Conservation (phyloP, 2,113 vertebrate genomes). For the Sigmodon hispidus region DNA sequence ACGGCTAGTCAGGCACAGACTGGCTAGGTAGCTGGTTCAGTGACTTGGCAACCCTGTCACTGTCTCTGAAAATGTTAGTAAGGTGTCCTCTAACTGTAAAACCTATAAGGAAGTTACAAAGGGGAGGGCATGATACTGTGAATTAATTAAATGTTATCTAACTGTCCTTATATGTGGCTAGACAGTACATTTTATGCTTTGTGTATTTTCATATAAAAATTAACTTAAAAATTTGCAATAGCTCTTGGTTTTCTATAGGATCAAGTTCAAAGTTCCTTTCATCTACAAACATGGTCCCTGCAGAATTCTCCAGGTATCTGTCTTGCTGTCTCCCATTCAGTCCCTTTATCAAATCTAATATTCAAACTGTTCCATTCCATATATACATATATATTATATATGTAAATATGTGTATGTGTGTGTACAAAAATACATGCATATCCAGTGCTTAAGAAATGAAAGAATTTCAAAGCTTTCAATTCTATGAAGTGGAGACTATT, state of each 20-base stretch:
- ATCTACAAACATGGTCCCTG: background rate
- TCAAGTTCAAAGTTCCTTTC: background rate
- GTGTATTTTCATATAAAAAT: background rate
- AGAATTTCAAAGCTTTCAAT: background rate
- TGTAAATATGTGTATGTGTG: background rate
- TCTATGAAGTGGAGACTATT: background rate
- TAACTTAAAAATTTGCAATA: background rate
- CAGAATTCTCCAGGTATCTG: background rate
- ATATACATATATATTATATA: background rate
- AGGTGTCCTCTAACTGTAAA: background rate
- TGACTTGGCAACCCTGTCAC: background rate
- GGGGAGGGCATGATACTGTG: background rate
- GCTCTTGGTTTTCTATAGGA: background rate
- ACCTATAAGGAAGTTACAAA: background rate
- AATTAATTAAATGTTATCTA: background rate
- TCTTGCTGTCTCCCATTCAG: background rate
- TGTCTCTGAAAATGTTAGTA: background rate
- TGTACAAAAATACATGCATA: background rate
- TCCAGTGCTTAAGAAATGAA: background rate
- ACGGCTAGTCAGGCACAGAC: rapidly evolving
- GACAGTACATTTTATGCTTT: background rate
- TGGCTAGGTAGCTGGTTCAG: background rate
- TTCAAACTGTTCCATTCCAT: background rate
- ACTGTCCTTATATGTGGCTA: background rate
- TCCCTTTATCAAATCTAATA: background rate